phyloP scores from a whole-genome alignment of 2,888 invertebrate genomes.

The Cantharis rufa region DNA sequence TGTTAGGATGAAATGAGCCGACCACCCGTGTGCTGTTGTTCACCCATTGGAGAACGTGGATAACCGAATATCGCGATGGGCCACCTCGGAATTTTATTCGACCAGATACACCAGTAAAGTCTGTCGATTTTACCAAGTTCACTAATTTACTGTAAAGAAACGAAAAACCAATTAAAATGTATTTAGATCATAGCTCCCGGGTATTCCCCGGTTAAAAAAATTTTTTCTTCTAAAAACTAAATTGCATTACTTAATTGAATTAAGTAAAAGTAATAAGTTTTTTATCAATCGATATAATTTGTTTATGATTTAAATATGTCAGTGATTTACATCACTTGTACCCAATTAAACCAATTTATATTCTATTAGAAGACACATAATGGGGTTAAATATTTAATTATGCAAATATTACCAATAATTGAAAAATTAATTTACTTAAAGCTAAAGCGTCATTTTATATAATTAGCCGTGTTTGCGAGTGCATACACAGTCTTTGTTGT shows the following conservation, averaged over 20 bases:
- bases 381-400: not conserved
- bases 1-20: conserved; percentile 64
- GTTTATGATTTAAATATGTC: not conserved
- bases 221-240: not conserved
- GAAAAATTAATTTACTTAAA: not conserved
- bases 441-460: not conserved
- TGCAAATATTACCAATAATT: not conserved
- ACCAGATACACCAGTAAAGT: conserved; percentile 77
- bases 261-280: not conserved
- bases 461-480: not conserved
- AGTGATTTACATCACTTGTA: not conserved
- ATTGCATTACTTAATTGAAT: not conserved
- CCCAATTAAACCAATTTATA: not conserved
- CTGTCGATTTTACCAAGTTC: conserved; percentile 65
- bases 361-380: not conserved
- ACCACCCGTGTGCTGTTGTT: conserved; percentile 57
- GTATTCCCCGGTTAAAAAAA: too few relatives aligned
- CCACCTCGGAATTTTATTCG: conserved; percentile 70
- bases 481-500: not conserved
- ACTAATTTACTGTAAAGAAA: conserved; percentile 54
- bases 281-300: not conserved
- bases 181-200: not conserved
- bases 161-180: not conserved
- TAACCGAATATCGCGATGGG: conserved; percentile 66
- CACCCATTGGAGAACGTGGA: conserved; percentile 66